phyloP scores from a whole-genome alignment of 2,888 invertebrate genomes.

The Dexiosoma caninum region DNA sequence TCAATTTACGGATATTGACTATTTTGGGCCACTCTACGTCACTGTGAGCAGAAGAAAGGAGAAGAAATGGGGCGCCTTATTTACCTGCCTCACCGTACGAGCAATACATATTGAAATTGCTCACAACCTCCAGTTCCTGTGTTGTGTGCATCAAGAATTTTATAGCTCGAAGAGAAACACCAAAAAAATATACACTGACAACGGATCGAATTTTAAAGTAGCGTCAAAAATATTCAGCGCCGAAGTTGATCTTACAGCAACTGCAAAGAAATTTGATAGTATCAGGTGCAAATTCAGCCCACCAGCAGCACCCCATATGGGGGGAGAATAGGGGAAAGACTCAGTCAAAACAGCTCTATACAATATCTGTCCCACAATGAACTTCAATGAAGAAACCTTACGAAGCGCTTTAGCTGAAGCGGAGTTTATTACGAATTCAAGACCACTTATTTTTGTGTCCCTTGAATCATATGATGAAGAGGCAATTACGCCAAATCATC shows the following conservation, averaged over 20 bases:
- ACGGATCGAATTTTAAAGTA: constrained; percentile 59
- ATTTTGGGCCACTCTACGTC: constrained; percentile 48
- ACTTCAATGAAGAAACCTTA: constrained; percentile 45
- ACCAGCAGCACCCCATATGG: constrained; percentile 57
- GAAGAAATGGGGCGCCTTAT: constrained; percentile 42
- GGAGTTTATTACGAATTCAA: constrained; percentile 47
- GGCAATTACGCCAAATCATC: constrained; percentile 50
- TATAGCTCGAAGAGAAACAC: constrained; percentile 33
- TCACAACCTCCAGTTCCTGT: constrained; percentile 9
- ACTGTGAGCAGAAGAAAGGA: constrained; percentile 37
- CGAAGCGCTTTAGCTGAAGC: constrained; percentile 50
- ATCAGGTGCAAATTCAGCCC: constrained; percentile 45
- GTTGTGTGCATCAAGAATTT: constrained; percentile 58
- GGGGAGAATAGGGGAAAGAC: constrained; percentile 55
- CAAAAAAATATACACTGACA: constrained; percentile 43
- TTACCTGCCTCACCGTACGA: constrained; percentile 53
- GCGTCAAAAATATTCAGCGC: constrained; percentile 7
- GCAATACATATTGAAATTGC: constrained; percentile 43
- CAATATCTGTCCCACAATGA: constrained; percentile 29
- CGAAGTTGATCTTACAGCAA: constrained; percentile 34
- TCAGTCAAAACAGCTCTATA: constrained; percentile 55
- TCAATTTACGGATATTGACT: constrained; percentile 43
- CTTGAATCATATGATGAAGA: constrained; percentile 47
- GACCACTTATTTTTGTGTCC: constrained; percentile 44
- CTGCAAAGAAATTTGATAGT: constrained; percentile 24